Conservation (phyloP, 2,113 vertebrate genomes). For the Hippocampus barbouri region DNA sequence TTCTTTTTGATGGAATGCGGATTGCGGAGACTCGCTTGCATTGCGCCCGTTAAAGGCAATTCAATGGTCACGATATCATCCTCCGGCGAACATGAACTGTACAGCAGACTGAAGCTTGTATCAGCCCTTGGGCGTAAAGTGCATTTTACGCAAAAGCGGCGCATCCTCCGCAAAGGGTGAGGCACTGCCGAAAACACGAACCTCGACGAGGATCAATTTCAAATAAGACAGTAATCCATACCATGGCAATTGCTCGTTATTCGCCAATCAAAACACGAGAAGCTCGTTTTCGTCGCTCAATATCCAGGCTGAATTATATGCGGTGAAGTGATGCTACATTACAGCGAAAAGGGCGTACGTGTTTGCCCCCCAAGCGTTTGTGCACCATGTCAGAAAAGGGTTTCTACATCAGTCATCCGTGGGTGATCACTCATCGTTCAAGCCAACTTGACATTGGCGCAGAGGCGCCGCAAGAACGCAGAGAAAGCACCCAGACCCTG, state of each 20-base stretch:
- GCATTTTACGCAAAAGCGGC: constrained; percentile 45
- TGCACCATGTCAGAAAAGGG: constrained; percentile 1
- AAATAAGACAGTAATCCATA: not conserved
- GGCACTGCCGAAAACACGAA: constrained; percentile 43
- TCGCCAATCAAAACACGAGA: not conserved
- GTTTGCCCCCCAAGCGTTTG: constrained; percentile 6
- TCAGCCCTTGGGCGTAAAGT: not conserved
- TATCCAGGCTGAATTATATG: not conserved
- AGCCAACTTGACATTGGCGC: constrained; percentile 26
- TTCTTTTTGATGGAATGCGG: constrained; percentile 23
- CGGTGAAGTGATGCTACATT: constrained; percentile 2
- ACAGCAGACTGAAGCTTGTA: constrained; percentile 10
- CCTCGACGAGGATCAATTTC: constrained; percentile 24
- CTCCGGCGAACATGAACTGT: constrained; percentile 30
- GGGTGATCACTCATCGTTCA: constrained; percentile 5
- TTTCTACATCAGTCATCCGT: not conserved
- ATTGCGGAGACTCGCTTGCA: constrained; percentile 5
- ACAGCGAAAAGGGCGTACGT: constrained; percentile 42
- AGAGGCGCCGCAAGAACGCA: constrained; percentile 36
- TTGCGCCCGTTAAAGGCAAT: constrained; percentile 16
- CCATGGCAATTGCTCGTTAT: not conserved
- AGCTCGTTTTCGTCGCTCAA: not conserved
- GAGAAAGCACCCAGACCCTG: constrained; percentile 22
- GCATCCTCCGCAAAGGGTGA: constrained; percentile 56
- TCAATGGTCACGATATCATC: constrained; percentile 14